Evolutionary conservation across 2,797 vertebrate genomes (phyloP).

Genomic region (Rhabdophis nuchalis): DNA sequence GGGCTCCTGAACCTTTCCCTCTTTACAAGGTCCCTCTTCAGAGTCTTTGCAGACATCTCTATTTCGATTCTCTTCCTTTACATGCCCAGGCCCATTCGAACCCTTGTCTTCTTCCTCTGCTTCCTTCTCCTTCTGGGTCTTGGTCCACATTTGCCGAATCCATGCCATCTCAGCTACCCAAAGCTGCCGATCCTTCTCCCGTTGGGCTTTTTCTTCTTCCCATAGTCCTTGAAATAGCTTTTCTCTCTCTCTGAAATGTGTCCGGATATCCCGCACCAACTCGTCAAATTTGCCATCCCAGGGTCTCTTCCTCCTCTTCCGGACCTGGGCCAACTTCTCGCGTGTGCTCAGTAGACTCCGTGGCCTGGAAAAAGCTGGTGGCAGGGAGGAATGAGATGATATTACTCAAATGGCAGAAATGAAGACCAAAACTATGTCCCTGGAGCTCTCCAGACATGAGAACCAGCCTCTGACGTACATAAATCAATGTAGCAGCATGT

Average conservation of each 20-base stretch:
- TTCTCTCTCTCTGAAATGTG: constrained; percentile 19
- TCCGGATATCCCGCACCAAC: constrained; percentile 4
- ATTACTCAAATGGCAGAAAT: neutral
- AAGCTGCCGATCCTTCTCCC: constrained; percentile 12
- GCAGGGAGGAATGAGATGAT: neutral
- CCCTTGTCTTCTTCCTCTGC: neutral
- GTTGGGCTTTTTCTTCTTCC: constrained; percentile 22
- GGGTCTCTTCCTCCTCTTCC: neutral
- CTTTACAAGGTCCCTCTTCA: neutral
- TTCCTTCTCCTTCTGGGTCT: constrained; percentile 9
- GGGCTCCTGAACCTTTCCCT: neutral
- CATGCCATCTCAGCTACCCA: constrained; percentile 11
- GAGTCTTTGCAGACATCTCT: neutral
- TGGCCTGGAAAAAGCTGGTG: constrained; percentile 16
- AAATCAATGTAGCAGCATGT: neutral
- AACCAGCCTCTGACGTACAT: neutral
- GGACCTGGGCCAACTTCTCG: constrained; percentile 11
- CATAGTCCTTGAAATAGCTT: constrained; percentile 6
- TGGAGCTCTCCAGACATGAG: neutral
- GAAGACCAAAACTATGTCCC: neutral
- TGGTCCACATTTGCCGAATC: constrained; percentile 9
- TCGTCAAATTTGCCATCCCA: neutral
- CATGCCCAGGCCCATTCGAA: neutral
- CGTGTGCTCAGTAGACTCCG: neutral
- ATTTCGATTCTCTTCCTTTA: constrained; percentile 8